These are phyloP conservation scores for Thalassaphorura encarpata DNA, from an alignment of 1,140 invertebrate species.

Conservation along the genomic window DNA sequence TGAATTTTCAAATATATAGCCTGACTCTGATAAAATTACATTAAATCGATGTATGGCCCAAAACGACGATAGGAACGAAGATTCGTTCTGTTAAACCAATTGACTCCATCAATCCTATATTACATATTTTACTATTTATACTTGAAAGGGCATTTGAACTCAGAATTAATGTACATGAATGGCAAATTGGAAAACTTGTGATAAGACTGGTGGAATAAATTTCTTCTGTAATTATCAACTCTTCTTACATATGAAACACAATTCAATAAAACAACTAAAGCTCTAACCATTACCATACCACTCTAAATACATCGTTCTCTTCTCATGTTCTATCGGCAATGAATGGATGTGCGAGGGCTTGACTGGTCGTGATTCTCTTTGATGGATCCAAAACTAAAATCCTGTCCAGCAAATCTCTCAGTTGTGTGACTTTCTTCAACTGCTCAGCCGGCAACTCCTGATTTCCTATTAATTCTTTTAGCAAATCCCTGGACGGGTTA, in stretches of 20 bases:
- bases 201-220: not conserved
- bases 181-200: not conserved
- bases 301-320: not conserved
- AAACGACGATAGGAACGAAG: too few relatives aligned
- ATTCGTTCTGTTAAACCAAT: too few relatives aligned
- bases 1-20: too few relatives aligned
- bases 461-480: conserved; percentile 73
- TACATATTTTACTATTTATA: too few relatives aligned
- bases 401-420: conserved; percentile 88
- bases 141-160: not conserved
- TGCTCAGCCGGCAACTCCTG: conserved; percentile 77
- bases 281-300: not conserved
- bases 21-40: too few relatives aligned
- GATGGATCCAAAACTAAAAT: conserved; percentile 86
- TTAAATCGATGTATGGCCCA: too few relatives aligned
- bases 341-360: conserved; percentile 91
- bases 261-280: not conserved
- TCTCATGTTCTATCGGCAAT: conserved; percentile 70
- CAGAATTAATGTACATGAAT: not conserved
- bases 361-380: conserved; percentile 85
- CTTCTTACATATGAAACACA: not conserved
- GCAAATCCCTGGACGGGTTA: conserved; percentile 70
- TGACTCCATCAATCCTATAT: too few relatives aligned
- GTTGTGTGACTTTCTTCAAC: conserved; percentile 75
- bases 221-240: not conserved